Conservation (phyloP, 2,888 invertebrate genomes). For the Nomada hirtipes region DNA sequence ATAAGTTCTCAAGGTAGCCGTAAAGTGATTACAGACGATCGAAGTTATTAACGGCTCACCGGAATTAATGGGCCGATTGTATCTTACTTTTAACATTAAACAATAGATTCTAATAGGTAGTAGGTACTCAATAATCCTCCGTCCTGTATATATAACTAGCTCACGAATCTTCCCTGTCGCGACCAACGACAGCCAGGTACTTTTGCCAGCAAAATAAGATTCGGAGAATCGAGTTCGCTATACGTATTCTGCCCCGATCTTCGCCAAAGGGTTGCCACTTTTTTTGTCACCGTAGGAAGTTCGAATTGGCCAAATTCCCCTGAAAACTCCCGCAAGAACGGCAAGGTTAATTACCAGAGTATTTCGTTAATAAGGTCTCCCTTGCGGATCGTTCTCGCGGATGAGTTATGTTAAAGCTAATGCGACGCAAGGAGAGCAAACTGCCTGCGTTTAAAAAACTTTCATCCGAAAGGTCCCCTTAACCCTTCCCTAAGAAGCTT, state of each 20-base stretch:
- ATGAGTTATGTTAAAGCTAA: slow-evolving; percentile 36
- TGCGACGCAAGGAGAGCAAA: slow-evolving; percentile 22
- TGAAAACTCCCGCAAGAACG: slow-evolving; percentile 32
- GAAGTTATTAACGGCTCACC: slow-evolving; percentile 68
- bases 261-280: background rate
- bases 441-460: slow-evolving; percentile 22
- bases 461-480: background rate
- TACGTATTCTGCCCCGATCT: background rate
- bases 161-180: background rate
- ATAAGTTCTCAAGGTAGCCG: slow-evolving; percentile 69
- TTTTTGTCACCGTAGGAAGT: background rate
- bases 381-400: background rate
- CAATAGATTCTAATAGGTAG: too few species aligned
- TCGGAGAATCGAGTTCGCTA: background rate
- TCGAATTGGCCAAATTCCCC: slow-evolving; percentile 36
- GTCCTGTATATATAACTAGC: slow-evolving; percentile 24
- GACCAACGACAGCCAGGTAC: background rate
- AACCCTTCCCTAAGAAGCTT: background rate
- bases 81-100: slow-evolving; percentile 56
- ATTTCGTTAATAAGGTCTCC: slow-evolving; percentile 41
- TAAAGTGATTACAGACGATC: slow-evolving; percentile 73
- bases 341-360: slow-evolving; percentile 38
- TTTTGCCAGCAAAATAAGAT: too few species aligned
- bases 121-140: background rate
- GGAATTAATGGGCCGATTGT: slow-evolving; percentile 57